Conservation (phyloP, 2,888 invertebrate species). For the Incurvaria masculella region DNA sequence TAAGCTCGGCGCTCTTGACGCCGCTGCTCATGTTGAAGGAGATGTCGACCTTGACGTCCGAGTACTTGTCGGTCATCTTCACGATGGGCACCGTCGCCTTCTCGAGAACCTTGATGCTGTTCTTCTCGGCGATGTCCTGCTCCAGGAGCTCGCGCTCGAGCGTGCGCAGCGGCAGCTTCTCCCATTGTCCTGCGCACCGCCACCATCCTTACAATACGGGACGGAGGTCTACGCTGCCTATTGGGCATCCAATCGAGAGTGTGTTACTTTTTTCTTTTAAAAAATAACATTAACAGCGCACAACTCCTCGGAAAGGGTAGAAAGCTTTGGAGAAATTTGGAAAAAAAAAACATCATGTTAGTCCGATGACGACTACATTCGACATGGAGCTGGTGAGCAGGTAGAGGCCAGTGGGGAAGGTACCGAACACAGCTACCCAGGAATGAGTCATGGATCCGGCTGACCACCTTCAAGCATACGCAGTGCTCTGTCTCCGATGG, state of each 20-base stretch:
- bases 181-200: slow-evolving; percentile 71
- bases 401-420: slow-evolving; percentile 95
- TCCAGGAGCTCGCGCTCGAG: slow-evolving; percentile 87
- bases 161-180: slow-evolving; percentile 85
- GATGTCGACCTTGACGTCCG: slow-evolving; percentile 94
- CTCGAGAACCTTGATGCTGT: slow-evolving; percentile 92
- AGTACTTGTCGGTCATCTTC: slow-evolving; percentile 83
- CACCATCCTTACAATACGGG: no score
- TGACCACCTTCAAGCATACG: slow-evolving; percentile 85
- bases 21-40: slow-evolving; percentile 99
- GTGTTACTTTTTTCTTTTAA: no score
- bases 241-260: no score
- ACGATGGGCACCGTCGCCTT: slow-evolving; percentile 99
- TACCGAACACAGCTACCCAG: slow-evolving; percentile 96
- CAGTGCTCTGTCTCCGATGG: slow-evolving; percentile 90
- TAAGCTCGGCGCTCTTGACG: slow-evolving; percentile 93
- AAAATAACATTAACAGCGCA: no score
- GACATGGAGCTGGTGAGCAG: slow-evolving; percentile 90
- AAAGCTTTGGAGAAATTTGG: no score
- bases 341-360: no score
- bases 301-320: no score
- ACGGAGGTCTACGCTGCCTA: no score
- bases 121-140: slow-evolving; percentile 85
- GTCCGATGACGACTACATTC: slow-evolving; percentile 59
- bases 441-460: slow-evolving; percentile 84